Percentiles rank a stretch among this genome's conserved stretches.
phyloP scores from a whole-genome alignment of 2,888 invertebrate genomes.

The Andrena marginata region DNA sequence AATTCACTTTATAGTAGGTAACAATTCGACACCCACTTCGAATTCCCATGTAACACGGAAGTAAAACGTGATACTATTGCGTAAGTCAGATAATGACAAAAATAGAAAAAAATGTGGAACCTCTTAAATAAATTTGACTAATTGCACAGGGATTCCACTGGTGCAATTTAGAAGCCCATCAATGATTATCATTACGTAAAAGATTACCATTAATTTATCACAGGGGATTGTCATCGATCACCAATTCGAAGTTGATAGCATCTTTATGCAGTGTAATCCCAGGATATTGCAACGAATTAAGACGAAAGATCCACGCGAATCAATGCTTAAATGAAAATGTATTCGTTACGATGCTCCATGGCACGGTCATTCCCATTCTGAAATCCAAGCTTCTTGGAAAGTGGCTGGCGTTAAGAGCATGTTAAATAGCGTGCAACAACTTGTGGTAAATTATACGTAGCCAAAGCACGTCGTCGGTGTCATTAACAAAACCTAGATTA shows the following conservation, averaged over 20 bases:
- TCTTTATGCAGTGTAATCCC: background rate
- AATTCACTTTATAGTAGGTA: background rate
- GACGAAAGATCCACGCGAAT: background rate
- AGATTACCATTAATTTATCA: background rate
- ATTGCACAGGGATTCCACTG: background rate
- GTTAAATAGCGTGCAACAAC: background rate
- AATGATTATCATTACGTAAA: background rate
- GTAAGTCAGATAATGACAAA: background rate
- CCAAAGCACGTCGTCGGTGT: background rate
- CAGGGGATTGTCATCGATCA: background rate
- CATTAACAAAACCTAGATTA: background rate
- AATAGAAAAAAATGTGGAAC: background rate
- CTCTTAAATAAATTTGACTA: background rate
- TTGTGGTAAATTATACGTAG: slow-evolving; percentile 4
- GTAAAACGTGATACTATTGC: background rate
- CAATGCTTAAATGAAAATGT: background rate
- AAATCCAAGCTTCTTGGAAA: no score
- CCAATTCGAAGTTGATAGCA: background rate
- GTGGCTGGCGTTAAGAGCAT: background rate
- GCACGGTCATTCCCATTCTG: background rate
- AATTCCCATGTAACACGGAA: background rate
- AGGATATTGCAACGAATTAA: background rate
- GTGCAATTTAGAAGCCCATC: background rate
- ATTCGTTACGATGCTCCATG: background rate
- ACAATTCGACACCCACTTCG: background rate